phyloP scores from a whole-genome alignment of 2,888 invertebrate genomes.

The Hydriomena furcata region DNA sequence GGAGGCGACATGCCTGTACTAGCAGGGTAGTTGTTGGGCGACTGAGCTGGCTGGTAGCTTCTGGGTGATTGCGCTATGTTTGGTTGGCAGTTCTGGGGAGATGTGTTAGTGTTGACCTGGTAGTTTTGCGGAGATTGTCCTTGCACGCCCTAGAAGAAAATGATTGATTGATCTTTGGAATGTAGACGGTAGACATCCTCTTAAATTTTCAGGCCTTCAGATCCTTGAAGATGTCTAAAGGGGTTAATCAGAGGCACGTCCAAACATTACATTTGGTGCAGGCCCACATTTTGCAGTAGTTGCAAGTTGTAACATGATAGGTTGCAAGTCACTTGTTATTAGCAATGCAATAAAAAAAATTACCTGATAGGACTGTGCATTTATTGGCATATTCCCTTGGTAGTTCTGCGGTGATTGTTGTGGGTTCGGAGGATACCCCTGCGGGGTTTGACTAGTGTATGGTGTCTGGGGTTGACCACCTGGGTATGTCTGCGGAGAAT shows the following conservation, averaged over 20 bases:
- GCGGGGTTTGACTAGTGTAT: constrained; percentile 64
- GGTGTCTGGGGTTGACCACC: constrained; percentile 60
- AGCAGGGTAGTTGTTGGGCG: constrained; percentile 74
- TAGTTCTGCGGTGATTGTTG: constrained; percentile 73
- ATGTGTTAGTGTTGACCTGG: constrained; percentile 80
- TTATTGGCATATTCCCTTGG: constrained; percentile 72
- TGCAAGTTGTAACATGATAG: no score
- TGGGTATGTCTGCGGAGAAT: constrained; percentile 68
- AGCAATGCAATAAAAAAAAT: neutral
- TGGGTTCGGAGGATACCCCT: constrained; percentile 70
- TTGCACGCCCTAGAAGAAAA: constrained; percentile 49
- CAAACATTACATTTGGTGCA: no score
- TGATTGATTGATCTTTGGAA: no score
- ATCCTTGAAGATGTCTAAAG: no score
- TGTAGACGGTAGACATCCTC: no score
- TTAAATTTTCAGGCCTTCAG: no score
- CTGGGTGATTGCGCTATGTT: constrained; percentile 70
- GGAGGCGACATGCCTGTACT: constrained; percentile 83
- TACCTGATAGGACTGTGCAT: constrained; percentile 82
- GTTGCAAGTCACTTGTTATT: neutral
- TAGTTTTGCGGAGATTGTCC: constrained; percentile 80
- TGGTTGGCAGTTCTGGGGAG: constrained; percentile 76
- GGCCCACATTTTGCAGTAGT: no score
- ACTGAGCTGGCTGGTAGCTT: constrained; percentile 81
- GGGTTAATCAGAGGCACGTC: no score